These are phyloP conservation scores for Amphiprion ocellaris DNA, from an alignment of 2,113 vertebrate genomes.

Conservation along the genomic window DNA sequence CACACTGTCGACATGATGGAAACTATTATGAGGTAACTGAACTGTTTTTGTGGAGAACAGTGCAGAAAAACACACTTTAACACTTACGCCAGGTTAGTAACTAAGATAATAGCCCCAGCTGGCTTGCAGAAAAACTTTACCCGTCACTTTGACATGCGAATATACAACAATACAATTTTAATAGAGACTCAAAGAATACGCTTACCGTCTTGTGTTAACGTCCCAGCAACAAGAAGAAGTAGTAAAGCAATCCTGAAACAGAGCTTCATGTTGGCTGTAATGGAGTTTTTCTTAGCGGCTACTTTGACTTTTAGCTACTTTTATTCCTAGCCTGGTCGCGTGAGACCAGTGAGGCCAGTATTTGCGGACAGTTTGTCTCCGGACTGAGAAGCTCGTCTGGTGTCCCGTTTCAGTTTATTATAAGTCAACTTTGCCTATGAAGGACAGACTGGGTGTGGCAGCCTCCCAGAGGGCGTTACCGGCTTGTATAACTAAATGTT, in stretches of 20 bases:
- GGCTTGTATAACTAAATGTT: not conserved
- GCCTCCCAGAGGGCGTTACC: not conserved
- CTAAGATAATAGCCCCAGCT: too few relatives aligned
- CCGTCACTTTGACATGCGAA: too few relatives aligned
- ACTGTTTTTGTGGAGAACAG: too few relatives aligned
- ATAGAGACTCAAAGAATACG: too few relatives aligned
- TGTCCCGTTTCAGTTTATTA: conserved; percentile 27
- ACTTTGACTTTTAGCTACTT: not conserved
- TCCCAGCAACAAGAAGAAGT: conserved; percentile 51
- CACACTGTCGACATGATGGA: too few relatives aligned
- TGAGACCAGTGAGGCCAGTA: not conserved
- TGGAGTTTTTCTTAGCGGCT: not conserved
- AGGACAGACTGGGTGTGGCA: conserved; percentile 30
- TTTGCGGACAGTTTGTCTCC: conserved; percentile 3
- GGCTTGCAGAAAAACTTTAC: too few relatives aligned
- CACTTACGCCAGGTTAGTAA: too few relatives aligned
- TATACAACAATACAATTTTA: too few relatives aligned
- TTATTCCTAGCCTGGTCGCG: not conserved
- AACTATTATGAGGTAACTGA: too few relatives aligned
- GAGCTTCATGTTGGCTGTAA: conserved; percentile 62
- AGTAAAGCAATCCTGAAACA: conserved; percentile 56
- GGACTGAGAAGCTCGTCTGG: not conserved
- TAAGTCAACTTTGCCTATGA: conserved; percentile 27
- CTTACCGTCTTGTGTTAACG: conserved; percentile 65
- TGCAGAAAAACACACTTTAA: too few relatives aligned